Conservation (phyloP, 2,113 vertebrate species). For the Xenus cinereus region DNA sequence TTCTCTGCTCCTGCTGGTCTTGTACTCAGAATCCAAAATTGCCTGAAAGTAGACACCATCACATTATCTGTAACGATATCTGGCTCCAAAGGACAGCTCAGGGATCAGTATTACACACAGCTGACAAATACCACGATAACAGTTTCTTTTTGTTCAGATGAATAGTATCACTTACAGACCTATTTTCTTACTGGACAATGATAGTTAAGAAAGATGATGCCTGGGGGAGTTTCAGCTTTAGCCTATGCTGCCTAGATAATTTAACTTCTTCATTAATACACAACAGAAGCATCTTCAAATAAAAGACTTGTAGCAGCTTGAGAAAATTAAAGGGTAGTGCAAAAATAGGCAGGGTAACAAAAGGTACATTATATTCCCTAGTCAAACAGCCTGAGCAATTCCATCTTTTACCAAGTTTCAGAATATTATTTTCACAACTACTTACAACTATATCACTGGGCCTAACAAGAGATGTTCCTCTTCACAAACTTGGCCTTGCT, state of each 20-base stretch:
- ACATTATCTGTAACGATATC: fast-evolving
- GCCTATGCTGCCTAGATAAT: not conserved
- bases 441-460: not conserved
- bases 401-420: not conserved
- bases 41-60: not conserved
- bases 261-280: not conserved
- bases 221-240: not conserved
- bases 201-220: slow-evolving; percentile 14
- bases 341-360: not conserved
- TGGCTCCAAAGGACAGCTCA: not conserved
- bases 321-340: not conserved
- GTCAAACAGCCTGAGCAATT: not conserved
- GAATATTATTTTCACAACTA: not conserved
- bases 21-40: not conserved
- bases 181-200: slow-evolving; percentile 24
- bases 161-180: slow-evolving; percentile 37
- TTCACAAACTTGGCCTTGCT: not conserved
- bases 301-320: not conserved
- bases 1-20: not conserved
- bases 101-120: not conserved
- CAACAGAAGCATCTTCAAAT: not conserved
- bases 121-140: not conserved
- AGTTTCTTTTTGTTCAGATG: not conserved
- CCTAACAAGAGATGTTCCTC: not conserved
- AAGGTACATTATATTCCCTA: not conserved